phyloP scores from a whole-genome alignment of 2,113 vertebrate genomes.

The Corvus moneduloides region DNA sequence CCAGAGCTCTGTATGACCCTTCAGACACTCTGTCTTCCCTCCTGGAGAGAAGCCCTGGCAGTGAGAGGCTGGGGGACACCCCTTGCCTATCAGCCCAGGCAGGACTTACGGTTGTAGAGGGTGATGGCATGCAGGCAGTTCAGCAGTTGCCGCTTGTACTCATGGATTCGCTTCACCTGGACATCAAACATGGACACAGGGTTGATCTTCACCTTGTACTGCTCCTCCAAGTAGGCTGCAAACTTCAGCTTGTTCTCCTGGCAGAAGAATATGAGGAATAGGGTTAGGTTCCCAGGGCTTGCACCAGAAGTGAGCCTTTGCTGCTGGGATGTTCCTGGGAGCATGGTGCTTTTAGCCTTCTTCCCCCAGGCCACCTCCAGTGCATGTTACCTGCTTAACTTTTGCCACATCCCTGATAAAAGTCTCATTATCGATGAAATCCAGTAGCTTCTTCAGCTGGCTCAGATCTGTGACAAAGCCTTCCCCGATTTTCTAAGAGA shows the following conservation, averaged over 20 bases:
- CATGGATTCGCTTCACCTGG: conserved; percentile 89
- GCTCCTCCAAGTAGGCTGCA: conserved; percentile 78
- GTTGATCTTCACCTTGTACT: conserved; percentile 85
- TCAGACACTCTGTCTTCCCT: not conserved
- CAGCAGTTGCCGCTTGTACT: conserved; percentile 88
- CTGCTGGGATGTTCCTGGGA: not conserved
- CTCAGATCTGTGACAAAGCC: conserved; percentile 84
- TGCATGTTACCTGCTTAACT: conserved; percentile 81
- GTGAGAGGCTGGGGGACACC: not conserved
- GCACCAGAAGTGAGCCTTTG: accelerated
- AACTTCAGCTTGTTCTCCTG: conserved; percentile 91
- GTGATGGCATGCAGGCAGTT: conserved; percentile 85
- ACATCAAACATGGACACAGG: conserved; percentile 85
- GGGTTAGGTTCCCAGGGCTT: not conserved
- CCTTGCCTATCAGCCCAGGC: not conserved
- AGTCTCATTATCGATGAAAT: conserved; percentile 72
- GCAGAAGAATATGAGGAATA: not conserved
- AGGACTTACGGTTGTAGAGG: conserved; percentile 84
- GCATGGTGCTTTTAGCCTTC: not conserved
- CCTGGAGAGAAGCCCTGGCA: not conserved
- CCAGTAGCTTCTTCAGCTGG: conserved; percentile 81
- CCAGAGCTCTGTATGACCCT: not conserved
- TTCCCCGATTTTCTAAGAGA: conserved; percentile 82
- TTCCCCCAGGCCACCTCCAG: not conserved
- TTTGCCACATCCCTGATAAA: conserved; percentile 87